A percentile compares a stretch with the other conserved stretches of the same genome.
phyloP scores from a whole-genome alignment of 2,888 invertebrate species.

The Toxonevra muliebris region DNA sequence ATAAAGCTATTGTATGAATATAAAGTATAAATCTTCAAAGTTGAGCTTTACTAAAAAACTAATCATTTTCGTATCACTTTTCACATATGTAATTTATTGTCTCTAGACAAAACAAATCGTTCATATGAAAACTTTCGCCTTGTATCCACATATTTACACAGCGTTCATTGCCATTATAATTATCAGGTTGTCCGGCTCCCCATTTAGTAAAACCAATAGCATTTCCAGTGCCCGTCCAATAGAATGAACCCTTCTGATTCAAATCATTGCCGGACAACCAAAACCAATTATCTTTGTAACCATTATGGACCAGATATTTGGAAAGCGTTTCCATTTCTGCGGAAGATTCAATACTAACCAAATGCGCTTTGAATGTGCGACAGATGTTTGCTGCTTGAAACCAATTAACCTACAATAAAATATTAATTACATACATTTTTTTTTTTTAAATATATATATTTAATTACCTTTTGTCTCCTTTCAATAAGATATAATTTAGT shows the following conservation, averaged over 20 bases:
- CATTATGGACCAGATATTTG: background rate
- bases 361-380: background rate
- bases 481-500: too few relatives aligned
- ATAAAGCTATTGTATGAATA: too few relatives aligned
- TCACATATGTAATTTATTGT: background rate
- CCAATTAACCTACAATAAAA: background rate
- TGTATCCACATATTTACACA: slow-evolving; percentile 14
- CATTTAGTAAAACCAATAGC: slow-evolving; percentile 7
- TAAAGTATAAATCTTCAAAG: too few relatives aligned
- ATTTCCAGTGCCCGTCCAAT: slow-evolving; percentile 8
- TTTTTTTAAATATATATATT: too few relatives aligned
- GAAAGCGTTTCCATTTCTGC: background rate
- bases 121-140: background rate
- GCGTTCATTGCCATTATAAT: slow-evolving; percentile 7
- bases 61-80: too few relatives aligned
- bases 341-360: background rate
- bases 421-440: too few relatives aligned
- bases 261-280: slow-evolving; percentile 10
- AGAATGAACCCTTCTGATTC: background rate
- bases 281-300: background rate
- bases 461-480: too few relatives aligned
- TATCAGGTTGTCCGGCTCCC: slow-evolving; percentile 17
- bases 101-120: background rate
- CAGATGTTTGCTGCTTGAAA: background rate
- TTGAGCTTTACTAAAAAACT: too few relatives aligned